Base-by-base conservation (phyloP, 2,113 vertebrate species). In the Indri indri region DNA sequence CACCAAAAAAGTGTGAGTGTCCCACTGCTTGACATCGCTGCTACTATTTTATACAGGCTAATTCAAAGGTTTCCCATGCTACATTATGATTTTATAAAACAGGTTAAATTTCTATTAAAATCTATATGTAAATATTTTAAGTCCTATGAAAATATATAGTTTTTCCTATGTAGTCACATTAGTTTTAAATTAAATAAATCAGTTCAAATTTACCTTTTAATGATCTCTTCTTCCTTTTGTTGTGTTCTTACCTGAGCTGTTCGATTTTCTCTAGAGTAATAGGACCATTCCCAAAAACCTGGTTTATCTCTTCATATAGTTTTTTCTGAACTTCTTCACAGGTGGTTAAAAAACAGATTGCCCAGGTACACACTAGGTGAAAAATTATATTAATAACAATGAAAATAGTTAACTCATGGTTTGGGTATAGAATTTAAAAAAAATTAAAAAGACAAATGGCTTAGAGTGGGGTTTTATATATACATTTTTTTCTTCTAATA, bases 291-390 rank as follows among this genome's bases (percentile, higher is more conserved):
- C 99, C 99, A 54, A 99, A 98, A 98, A 99, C 98, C 0, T 96
- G 98, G 23, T 99, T 98, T 97, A 99, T 90, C 95, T 99, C 99
- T 97, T 99, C 97, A 97, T 98, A 98, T 30, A 99, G 98, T 97
- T 99, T 99, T 90, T 99, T 99, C 98, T 99, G 99, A 91, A 99
- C 98, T 23, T 99, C 99, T 98, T 99, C 99, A 11, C 99, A 99
- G 34, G 98, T 99, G 34, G 99, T 99, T 97, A 99, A 98, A 98
- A 99, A 99, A 97, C 99, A 99, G n/a, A 99, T 98, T 34, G 99
- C 99, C 99, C 99, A 99, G 93, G 99, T 99, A 85, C 99, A 99
- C 98, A 99, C 99, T 99, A 97, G 37, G 71, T 95, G 95, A 98
- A 95, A 96, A 96, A 98, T 59, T 88, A 98, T 77, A 37, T 77